These are phyloP conservation scores for Eupithecia tripunctaria DNA, from an alignment of 2,888 invertebrate genomes.

Conservation along the genomic window DNA sequence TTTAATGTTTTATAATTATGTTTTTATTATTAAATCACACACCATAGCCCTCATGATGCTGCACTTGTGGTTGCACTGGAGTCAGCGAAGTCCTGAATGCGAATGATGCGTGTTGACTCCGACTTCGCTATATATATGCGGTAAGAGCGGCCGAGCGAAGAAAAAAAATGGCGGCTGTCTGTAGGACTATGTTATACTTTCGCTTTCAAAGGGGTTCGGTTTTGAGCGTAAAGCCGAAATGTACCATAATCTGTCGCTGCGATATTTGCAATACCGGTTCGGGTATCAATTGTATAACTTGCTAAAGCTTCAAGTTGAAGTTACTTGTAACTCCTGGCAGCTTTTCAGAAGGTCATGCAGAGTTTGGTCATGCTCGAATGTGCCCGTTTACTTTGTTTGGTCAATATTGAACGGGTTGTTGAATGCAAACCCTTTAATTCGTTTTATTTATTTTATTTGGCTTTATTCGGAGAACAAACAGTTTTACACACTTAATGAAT, in stretches of 20 bases:
- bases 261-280: slow-evolving; percentile 59
- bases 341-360: slow-evolving; percentile 32
- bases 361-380: slow-evolving; percentile 1
- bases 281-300: slow-evolving; percentile 51
- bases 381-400: not conserved
- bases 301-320: slow-evolving; percentile 43
- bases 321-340: slow-evolving; percentile 30
- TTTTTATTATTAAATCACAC: slow-evolving; percentile 58
- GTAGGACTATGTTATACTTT: slow-evolving; percentile 83
- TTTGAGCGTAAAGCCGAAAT: slow-evolving; percentile 63
- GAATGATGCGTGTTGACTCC: slow-evolving; percentile 80
- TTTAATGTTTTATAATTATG: slow-evolving; percentile 19
- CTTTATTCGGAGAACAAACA: no score
- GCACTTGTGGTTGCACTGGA: slow-evolving; percentile 82
- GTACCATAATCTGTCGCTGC: slow-evolving; percentile 67
- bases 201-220: slow-evolving; percentile 79
- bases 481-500: no score
- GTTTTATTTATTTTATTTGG: no score
- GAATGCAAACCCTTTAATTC: not conserved
- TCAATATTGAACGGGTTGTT: not conserved
- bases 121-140: slow-evolving; percentile 81
- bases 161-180: slow-evolving; percentile 75
- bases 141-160: slow-evolving; percentile 79
- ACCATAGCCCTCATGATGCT: slow-evolving; percentile 85
- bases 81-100: slow-evolving; percentile 82